Evolutionary conservation across 2,797 vertebrate species (phyloP).

Genomic region (Phyllotis vaccarum): DNA sequence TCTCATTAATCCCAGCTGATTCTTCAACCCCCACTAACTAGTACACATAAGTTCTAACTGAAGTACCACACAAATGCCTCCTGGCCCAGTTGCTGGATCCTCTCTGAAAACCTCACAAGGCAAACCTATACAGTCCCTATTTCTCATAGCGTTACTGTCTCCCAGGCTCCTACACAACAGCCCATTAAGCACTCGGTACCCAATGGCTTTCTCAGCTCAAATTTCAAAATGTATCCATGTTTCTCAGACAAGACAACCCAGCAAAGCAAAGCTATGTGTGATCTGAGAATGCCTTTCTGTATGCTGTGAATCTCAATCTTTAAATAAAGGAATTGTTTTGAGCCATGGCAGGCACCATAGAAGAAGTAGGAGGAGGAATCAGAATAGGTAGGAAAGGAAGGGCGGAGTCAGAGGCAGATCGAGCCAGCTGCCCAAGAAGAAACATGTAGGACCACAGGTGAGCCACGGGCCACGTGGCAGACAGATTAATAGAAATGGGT

Average conservation of each 20-base stretch:
- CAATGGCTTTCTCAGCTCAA: neutral
- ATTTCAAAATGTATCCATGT: neutral
- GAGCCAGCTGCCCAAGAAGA: no score
- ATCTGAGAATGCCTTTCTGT: no score
- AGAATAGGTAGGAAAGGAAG: no score
- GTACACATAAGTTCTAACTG: neutral
- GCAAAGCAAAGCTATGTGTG: neutral
- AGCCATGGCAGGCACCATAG: no score
- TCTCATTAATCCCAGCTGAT: neutral
- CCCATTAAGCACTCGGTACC: neutral
- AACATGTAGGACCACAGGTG: no score
- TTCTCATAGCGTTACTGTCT: neutral
- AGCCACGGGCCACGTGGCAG: no score
- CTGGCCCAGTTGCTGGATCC: neutral
- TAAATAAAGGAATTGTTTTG: no score
- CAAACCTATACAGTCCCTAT: neutral
- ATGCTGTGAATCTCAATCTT: no score
- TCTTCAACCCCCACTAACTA: neutral
- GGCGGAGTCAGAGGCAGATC: no score
- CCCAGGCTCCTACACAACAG: neutral
- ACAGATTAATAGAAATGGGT: no score
- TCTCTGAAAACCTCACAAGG: neutral
- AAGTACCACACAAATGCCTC: neutral
- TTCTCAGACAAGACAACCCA: neutral
- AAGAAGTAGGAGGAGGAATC: no score